phyloP scores from a whole-genome alignment of 2,113 vertebrate species.

The Columbina picui region DNA sequence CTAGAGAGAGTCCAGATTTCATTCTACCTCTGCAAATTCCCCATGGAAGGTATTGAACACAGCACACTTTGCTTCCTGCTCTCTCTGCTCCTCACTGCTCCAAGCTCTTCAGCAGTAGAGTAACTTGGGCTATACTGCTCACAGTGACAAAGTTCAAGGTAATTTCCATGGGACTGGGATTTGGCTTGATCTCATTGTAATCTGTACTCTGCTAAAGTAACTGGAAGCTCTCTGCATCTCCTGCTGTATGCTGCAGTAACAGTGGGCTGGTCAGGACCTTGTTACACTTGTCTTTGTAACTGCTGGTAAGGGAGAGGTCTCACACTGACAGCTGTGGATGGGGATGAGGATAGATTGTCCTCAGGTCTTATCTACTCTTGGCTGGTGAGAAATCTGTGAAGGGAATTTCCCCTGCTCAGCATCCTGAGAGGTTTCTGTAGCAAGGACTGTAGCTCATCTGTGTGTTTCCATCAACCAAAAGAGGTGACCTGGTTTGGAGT shows the following conservation, averaged over 20 bases:
- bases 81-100: accelerated
- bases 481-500: not conserved
- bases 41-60: not conserved
- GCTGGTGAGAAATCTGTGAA: not conserved
- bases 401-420: not conserved
- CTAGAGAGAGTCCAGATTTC: not conserved
- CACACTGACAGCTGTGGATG: not conserved
- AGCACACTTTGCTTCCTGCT: not conserved
- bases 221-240: not conserved
- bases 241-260: not conserved
- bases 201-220: not conserved
- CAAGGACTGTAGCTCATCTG: not conserved
- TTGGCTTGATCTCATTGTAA: not conserved
- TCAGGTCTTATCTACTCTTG: not conserved
- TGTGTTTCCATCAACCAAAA: not conserved
- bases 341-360: not conserved
- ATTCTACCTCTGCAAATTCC: not conserved
- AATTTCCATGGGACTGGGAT: not conserved
- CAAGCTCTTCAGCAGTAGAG: not conserved
- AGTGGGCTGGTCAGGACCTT: not conserved
- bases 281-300: not conserved
- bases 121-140: not conserved
- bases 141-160: not conserved
- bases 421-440: not conserved
- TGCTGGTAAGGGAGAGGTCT: not conserved